Conservation (phyloP, 2,113 vertebrate species). For the Caranx ignobilis region DNA sequence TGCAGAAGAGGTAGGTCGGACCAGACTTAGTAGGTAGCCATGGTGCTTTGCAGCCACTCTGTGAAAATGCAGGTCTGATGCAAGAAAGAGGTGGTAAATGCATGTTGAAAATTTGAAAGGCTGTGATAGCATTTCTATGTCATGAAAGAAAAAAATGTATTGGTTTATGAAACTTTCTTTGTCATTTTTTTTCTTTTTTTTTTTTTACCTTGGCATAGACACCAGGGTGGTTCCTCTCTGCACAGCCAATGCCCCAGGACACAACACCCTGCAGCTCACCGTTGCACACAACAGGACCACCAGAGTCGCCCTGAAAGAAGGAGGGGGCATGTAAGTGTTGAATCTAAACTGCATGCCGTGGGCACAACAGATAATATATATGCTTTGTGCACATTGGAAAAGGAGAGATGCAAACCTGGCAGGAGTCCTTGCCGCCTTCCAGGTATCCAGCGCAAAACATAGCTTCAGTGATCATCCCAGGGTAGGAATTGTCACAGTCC, state of each 20-base stretch:
- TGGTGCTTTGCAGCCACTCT: slow-evolving; percentile 65
- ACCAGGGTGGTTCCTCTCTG: slow-evolving; percentile 74
- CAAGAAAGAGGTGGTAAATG: slow-evolving; percentile 18
- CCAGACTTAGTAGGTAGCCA: slow-evolving; percentile 48
- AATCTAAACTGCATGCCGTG: background rate
- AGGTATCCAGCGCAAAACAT: slow-evolving; percentile 89
- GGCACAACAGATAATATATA: background rate
- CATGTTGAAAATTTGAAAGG: background rate
- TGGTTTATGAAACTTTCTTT: background rate
- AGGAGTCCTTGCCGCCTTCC: slow-evolving; percentile 89
- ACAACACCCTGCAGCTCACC: slow-evolving; percentile 84
- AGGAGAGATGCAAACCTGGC: slow-evolving; percentile 80
- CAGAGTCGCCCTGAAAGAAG: slow-evolving; percentile 84
- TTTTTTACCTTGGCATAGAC: slow-evolving; percentile 81
- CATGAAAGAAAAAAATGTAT: background rate
- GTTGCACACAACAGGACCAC: slow-evolving; percentile 83
- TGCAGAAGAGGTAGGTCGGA: background rate
- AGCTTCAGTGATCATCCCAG: slow-evolving; percentile 82
- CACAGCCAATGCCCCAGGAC: slow-evolving; percentile 85
- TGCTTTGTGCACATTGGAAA: background rate
- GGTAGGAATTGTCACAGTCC: slow-evolving; percentile 83
- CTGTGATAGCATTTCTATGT: background rate
- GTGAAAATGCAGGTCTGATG: slow-evolving; percentile 67
- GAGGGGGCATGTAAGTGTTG: background rate
- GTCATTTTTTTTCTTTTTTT: background rate